A percentile compares a stretch with the other conserved stretches of the same genome.
phyloP scores from a whole-genome alignment of 2,113 vertebrate species.

The Telmatochromis brichardi region DNA sequence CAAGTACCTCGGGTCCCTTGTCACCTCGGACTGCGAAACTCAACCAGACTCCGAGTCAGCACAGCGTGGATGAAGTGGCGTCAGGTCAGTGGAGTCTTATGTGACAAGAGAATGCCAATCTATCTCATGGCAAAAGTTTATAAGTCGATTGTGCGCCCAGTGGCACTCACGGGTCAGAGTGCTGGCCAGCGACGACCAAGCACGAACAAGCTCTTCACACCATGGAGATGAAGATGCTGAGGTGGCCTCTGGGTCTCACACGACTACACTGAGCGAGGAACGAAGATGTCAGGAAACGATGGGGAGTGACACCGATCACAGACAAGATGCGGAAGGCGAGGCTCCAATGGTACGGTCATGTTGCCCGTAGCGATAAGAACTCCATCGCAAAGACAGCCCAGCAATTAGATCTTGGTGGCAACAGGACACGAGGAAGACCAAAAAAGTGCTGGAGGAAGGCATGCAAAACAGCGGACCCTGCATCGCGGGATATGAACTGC shows the following conservation, averaged over 20 bases:
- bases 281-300: too few relatives aligned
- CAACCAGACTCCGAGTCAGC: fast-evolving
- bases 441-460: background rate
- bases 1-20: too few relatives aligned
- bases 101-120: background rate
- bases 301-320: background rate
- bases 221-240: background rate
- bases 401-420: too few relatives aligned
- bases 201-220: background rate
- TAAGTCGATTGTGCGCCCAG: background rate
- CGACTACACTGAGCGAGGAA: fast-evolving
- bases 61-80: fast-evolving
- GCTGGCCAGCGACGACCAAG: fast-evolving
- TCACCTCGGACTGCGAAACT: background rate
- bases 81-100: background rate
- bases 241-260: background rate
- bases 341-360: too few relatives aligned
- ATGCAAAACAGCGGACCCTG: too few relatives aligned
- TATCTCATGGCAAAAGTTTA: background rate
- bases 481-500: background rate
- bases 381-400: too few relatives aligned
- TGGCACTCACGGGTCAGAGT: fast-evolving
- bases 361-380: fast-evolving
- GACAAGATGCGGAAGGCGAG: fast-evolving
- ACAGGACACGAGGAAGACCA: background rate